Conservation (phyloP, 2,888 invertebrate species). For the Cheilosia variabilis region DNA sequence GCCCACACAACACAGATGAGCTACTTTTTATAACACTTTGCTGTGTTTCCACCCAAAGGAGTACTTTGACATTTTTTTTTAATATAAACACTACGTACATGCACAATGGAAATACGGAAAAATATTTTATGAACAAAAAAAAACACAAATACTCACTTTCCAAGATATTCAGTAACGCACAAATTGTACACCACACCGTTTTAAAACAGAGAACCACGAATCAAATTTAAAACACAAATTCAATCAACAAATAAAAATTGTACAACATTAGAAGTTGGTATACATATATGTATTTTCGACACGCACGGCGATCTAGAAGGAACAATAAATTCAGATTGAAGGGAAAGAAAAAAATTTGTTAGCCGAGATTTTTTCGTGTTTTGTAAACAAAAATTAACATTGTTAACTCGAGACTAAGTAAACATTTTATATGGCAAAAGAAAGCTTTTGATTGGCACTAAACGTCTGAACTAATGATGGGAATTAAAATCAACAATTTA, state of each 20-base stretch:
- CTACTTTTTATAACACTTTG: conserved; percentile 16
- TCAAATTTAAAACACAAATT: conserved; percentile 44
- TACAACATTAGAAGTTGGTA: conserved; percentile 29
- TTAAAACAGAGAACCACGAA: conserved; percentile 6
- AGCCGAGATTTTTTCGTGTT: conserved; percentile 48
- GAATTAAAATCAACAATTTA: conserved; percentile 44
- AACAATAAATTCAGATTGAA: conserved; percentile 44
- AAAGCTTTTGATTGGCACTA: conserved; percentile 16
- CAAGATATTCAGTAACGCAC: conserved; percentile 13
- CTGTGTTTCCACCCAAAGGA: conserved; percentile 38
- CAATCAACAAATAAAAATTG: conserved; percentile 40
- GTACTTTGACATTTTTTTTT: conserved; percentile 46
- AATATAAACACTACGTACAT: conserved; percentile 48
- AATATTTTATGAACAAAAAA: conserved; percentile 16
- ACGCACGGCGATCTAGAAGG: conserved; percentile 61
- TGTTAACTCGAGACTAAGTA: background rate
- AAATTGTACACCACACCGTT: conserved; percentile 9
- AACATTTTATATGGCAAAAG: background rate
- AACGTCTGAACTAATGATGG: background rate
- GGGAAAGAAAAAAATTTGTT: conserved; percentile 25
- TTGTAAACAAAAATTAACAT: conserved; percentile 65
- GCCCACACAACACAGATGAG: conserved; percentile 11
- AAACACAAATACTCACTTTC: conserved; percentile 47
- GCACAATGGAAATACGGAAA: conserved; percentile 2
- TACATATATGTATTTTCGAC: conserved; percentile 43